A percentile compares a stretch with the other conserved stretches of the same genome.
Conservation (phyloP, 2,113 vertebrate species). For the Alethe diademata region DNA sequence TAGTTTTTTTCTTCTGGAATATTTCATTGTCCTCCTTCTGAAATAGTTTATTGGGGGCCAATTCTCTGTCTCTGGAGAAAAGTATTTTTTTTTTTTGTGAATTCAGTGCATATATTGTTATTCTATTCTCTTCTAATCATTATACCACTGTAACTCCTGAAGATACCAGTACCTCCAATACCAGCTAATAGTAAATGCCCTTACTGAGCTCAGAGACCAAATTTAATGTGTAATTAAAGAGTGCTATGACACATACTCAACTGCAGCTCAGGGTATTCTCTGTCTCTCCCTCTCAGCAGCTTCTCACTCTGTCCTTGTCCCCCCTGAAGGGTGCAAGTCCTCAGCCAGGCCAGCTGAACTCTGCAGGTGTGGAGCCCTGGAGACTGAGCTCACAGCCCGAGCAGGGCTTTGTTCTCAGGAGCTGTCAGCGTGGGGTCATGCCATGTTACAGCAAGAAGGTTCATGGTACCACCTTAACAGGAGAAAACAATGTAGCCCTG, state of each 20-base stretch:
- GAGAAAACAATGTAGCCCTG: constrained; percentile 42
- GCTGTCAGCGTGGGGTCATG: not conserved
- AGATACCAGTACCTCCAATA: not conserved
- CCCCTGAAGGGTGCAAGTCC: not conserved
- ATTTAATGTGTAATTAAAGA: not conserved
- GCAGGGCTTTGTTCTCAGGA: constrained; percentile 19
- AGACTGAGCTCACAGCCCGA: not conserved
- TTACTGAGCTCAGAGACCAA: not conserved
- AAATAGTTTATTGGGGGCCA: not conserved
- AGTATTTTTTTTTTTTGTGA: not conserved
- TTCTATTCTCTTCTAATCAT: not conserved
- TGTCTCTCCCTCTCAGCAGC: not conserved
- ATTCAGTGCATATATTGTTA: not conserved
- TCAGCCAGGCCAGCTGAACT: not conserved
- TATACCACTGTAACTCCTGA: not conserved
- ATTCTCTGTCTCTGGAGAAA: not conserved
- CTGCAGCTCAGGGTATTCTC: not conserved
- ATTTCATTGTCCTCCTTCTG: not conserved
- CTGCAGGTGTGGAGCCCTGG: not conserved
- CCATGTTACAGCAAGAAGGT: not conserved
- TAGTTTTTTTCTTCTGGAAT: not conserved
- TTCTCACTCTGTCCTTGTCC: not conserved
- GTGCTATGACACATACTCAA: not conserved
- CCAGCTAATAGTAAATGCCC: not conserved
- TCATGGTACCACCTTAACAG: not conserved